These are phyloP conservation scores for Lagodon rhomboides DNA, from an alignment of 2,797 vertebrate genomes.

Conservation along the genomic window DNA sequence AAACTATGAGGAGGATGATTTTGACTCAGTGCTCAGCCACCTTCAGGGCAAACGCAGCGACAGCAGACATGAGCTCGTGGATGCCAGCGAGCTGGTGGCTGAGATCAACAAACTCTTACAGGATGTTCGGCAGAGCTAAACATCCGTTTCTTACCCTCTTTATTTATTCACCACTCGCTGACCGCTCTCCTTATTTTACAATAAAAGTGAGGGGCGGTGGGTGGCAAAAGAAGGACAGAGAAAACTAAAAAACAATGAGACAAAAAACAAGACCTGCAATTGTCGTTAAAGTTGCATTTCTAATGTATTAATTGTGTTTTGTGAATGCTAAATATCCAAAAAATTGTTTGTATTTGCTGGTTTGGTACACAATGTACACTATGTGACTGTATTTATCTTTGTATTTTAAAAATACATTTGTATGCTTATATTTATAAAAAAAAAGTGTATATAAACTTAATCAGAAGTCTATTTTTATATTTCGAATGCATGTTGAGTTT, in stretches of 20 bases:
- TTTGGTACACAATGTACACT: slow-evolving; percentile 94
- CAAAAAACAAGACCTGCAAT: slow-evolving; percentile 84
- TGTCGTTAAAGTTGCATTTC: slow-evolving; percentile 95
- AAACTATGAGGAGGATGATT: slow-evolving; percentile 98
- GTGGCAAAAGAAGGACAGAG: slow-evolving; percentile 45
- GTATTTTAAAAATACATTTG: slow-evolving; percentile 99
- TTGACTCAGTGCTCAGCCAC: slow-evolving; percentile 95
- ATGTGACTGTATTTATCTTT: slow-evolving; percentile 99
- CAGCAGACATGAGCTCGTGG: slow-evolving; percentile 96
- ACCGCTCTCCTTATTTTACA: slow-evolving; percentile 49
- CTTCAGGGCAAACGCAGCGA: slow-evolving; percentile 90
- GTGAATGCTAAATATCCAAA: slow-evolving; percentile 98
- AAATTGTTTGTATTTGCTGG: slow-evolving; percentile 92
- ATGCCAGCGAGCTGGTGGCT: slow-evolving; percentile 98
- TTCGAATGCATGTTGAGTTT: slow-evolving; percentile 86
- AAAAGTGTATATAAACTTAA: slow-evolving; percentile 88
- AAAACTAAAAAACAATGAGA: slow-evolving; percentile 15
- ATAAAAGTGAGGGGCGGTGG: slow-evolving; percentile 58
- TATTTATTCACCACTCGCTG: slow-evolving; percentile 54
- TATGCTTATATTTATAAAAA: slow-evolving; percentile 97
- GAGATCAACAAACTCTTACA: slow-evolving; percentile 99
- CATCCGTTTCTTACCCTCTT: slow-evolving; percentile 15
- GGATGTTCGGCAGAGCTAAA: slow-evolving; percentile 96
- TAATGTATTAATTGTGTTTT: slow-evolving; percentile 95
- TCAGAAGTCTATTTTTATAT: slow-evolving; percentile 99